These are phyloP conservation scores for Nineta flava DNA, from an alignment of 2,888 invertebrate species.

Conservation along the genomic window DNA sequence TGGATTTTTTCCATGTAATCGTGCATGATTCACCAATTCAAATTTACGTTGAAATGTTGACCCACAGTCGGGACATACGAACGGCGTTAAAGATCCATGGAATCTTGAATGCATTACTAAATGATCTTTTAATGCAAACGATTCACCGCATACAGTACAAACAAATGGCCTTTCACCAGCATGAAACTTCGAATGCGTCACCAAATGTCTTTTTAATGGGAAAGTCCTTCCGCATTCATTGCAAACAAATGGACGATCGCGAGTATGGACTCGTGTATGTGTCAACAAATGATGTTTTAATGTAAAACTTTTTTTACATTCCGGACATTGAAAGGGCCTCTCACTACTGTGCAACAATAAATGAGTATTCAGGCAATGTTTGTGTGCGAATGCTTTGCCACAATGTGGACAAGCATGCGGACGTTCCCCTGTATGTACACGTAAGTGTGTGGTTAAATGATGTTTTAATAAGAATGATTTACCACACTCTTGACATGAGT, in stretches of 20 bases:
- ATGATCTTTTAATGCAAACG: slow-evolving; percentile 81
- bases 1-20: slow-evolving; percentile 64
- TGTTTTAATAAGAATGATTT: slow-evolving; percentile 72
- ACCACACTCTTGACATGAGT: slow-evolving; percentile 68
- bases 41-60: slow-evolving; percentile 73
- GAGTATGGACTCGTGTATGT: slow-evolving; percentile 60
- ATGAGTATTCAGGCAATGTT: slow-evolving; percentile 72
- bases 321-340: slow-evolving; percentile 65
- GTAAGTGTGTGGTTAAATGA: slow-evolving; percentile 67
- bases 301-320: slow-evolving; percentile 77
- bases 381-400: slow-evolving; percentile 67
- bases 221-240: slow-evolving; percentile 70
- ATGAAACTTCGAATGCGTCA: slow-evolving; percentile 75
- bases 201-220: slow-evolving; percentile 65
- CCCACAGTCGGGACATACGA: slow-evolving; percentile 82
- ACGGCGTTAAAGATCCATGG: slow-evolving; percentile 92
- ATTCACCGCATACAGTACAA: slow-evolving; percentile 81
- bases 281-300: slow-evolving; percentile 71
- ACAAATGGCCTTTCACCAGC: slow-evolving; percentile 73
- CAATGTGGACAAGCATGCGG: slow-evolving; percentile 67
- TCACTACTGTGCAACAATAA: slow-evolving; percentile 65
- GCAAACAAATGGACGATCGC: slow-evolving; percentile 68
- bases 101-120: slow-evolving; percentile 73
- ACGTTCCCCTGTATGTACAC: slow-evolving; percentile 66
- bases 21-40: slow-evolving; percentile 69